Evolutionary conservation across 1,140 invertebrate species (phyloP), one percentile per base, ranked within the genome.

Genomic region (Medauroidea extradentata): DNA sequence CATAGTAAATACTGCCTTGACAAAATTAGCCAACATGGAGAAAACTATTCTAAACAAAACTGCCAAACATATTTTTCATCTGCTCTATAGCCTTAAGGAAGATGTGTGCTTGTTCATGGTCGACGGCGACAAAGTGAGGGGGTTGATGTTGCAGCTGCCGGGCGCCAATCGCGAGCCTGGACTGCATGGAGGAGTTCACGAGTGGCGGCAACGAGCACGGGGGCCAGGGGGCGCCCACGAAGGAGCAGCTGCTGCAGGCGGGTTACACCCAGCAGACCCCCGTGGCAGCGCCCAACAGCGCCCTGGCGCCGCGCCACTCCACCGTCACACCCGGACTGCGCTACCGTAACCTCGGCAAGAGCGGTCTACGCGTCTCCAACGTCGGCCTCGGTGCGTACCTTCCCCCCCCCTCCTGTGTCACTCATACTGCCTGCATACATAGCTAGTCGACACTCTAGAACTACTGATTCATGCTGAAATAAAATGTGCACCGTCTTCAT

Each of bases 301-400:
- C 76, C 71, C 66, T 77, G 67, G 60, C 76, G 68, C 63, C 76
- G 66, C 68, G 76, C 69, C 69, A 79, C 72, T 67, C 86, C 59
- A 75, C 81, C 63, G 71, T 87, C 67, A 85, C 84, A 60, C 88
- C 88, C 53, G 91, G 91, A 38, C 81, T 94, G 65, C 83, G 90
- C 16, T 93, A 93, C 77, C 85, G 92, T 73, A 96, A 96, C 77
- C 82, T 96, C 61, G 93, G 93, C 53, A 96, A 96, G 77, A 94
- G 91, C 68, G 93, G 93, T 52, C 81, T 96, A 59, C 82, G 92
- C 64, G 91, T 96, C 52, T 94, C 93, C 62, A 94, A 93, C 73
- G 87, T 96, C 67, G 93, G 91, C 61, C 80, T 96, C 68, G 87
- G 87, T 86, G 80, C 78, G 80, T 75, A 46, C 43, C 14, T 46